Conservation (phyloP, 2,113 vertebrate genomes). For the Clarias gariepinus region DNA sequence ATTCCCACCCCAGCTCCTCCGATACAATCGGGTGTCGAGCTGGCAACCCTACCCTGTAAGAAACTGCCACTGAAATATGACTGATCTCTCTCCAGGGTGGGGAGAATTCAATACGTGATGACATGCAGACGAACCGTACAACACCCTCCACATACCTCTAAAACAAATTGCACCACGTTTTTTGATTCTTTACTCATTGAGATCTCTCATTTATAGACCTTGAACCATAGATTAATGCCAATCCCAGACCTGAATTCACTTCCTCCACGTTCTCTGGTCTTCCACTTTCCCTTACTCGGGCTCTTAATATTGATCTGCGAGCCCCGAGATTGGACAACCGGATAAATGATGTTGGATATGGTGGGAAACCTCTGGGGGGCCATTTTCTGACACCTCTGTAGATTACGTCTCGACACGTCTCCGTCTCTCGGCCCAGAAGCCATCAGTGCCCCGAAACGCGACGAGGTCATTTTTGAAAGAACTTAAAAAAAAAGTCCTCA, state of each 20-base stretch:
- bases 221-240: not conserved
- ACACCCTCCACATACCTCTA: no score
- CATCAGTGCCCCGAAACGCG: conserved; percentile 61
- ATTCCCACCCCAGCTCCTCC: no score
- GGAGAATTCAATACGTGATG: no score
- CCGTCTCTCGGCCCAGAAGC: conserved; percentile 62
- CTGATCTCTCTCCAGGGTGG: no score
- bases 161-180: not conserved
- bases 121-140: no score
- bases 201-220: not conserved
- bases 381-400: conserved; percentile 70
- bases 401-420: conserved; percentile 69
- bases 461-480: conserved; percentile 61
- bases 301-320: conserved; percentile 70
- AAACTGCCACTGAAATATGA: no score
- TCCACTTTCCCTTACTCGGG: conserved; percentile 62
- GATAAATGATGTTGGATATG: conserved; percentile 72
- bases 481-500: conserved; percentile 67
- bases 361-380: conserved; percentile 69
- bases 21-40: no score
- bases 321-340: conserved; percentile 66
- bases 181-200: not conserved
- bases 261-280: conserved; percentile 50
- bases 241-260: conserved; percentile 52
- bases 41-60: no score